Evolutionary conservation across 2,888 invertebrate genomes (phyloP).

Genomic region (Ormyrus labotus): DNA sequence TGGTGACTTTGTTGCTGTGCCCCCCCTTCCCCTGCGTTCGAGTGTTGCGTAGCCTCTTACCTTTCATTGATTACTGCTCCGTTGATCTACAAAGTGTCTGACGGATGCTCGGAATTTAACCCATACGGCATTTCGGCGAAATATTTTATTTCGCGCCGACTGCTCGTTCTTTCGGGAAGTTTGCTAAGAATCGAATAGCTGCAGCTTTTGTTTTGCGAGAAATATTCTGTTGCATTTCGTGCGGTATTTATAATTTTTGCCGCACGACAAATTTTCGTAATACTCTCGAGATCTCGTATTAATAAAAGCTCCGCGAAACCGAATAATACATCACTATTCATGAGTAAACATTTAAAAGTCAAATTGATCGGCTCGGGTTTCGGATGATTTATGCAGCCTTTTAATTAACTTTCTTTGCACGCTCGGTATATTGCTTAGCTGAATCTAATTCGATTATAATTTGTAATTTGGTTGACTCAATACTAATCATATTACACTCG

Average conservation of each 20-base stretch:
- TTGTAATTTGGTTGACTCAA: constrained; percentile 18
- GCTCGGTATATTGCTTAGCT: background rate
- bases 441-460: constrained; percentile 23
- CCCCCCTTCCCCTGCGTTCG: no score
- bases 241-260: no score
- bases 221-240: no score
- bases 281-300: constrained; percentile 1
- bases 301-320: background rate
- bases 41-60: no score
- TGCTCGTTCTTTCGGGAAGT: no score
- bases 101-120: no score
- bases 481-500: no score
- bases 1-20: no score
- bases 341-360: constrained; percentile 38
- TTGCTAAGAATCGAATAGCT: no score
- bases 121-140: background rate
- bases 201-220: no score
- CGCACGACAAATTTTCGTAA: background rate
- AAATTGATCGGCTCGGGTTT: constrained; percentile 37
- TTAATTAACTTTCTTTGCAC: constrained; percentile 34
- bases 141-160: background rate
- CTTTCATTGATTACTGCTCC: no score
- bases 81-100: no score
- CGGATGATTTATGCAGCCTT: constrained; percentile 19
- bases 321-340: constrained; percentile 27